Base-by-base conservation (phyloP, 2,888 invertebrate genomes). In the Hoplodrina blanda region DNA sequence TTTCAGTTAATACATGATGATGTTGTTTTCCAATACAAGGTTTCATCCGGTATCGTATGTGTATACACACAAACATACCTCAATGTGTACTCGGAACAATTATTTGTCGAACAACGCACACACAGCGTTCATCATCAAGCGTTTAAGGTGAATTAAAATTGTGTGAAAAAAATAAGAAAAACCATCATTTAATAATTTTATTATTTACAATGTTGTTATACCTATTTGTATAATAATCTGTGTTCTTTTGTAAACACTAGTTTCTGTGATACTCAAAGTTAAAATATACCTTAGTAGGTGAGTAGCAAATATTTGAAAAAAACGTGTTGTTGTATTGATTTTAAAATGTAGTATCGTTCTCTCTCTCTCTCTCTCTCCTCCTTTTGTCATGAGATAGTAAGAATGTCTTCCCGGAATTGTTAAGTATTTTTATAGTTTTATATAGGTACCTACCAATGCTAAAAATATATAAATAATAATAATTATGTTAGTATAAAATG, bases 41-140 rank as follows among this genome's bases (percentile, higher is more conserved):
- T 4, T 30, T 37, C 25, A 11, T 13, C 11, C 4, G 4, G 1
- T 11, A 73, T 41, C 15, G 11, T 13, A 4, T 8, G 13, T 68
- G n/a, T 68, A n/a, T 37, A 37, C 37, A 33, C 41, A 44, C 13
- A 55, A 33, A 56, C 17, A 5, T 41, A 13, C 17, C 10, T 19
- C 25, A 49, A 13, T 13, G 11, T 41, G 25, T n/a, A 50, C 49
- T 17, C 25, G 33, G 53, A 50, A 55, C 15, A 30, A 33, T 13
- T 56, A 56, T 69, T 72, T 76, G 44, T 46, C 33, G 8, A 25
- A 37, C 44, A 68, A 55, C 17, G 25, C 44, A 76, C 33, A 71
- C 50, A 72, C 33, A 33, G 8, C 7, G 15, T 20, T n/a, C 19
- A 17, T n/a, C 19, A 17, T 17, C 46, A 41, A 73, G 19, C 65